Evolutionary conservation across 2,888 invertebrate species (phyloP).

Genomic region (Ischnus inquisitorius): DNA sequence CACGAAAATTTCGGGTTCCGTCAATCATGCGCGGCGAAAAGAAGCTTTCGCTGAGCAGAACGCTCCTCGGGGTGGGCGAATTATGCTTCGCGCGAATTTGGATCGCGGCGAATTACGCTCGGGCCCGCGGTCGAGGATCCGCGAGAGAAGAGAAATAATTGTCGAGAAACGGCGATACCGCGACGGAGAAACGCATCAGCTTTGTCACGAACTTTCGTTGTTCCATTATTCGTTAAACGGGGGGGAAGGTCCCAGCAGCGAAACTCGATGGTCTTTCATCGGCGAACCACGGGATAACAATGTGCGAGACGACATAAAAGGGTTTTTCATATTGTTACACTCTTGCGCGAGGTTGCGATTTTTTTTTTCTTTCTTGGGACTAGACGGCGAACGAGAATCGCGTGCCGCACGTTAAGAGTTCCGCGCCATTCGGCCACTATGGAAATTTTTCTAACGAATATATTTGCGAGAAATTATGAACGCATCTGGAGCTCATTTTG

Average conservation of each 20-base stretch:
- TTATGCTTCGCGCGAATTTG: conserved; percentile 30
- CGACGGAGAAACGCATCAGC: neutral
- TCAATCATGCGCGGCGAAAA: conserved; percentile 39
- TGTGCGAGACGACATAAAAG: neutral
- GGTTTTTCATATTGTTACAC: neutral
- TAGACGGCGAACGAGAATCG: neutral
- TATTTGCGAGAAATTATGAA: too few relatives aligned
- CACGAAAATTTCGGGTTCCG: conserved; percentile 31
- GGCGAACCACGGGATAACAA: neutral
- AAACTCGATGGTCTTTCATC: conserved; percentile 8
- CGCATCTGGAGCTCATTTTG: too few relatives aligned
- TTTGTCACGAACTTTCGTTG: neutral
- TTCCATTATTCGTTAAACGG: neutral
- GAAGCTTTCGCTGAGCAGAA: neutral
- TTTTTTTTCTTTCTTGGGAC: neutral
- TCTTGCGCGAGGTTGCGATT: neutral
- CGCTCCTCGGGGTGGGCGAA: neutral
- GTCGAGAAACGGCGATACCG: neutral
- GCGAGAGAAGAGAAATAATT: neutral
- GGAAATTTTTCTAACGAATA: too few relatives aligned
- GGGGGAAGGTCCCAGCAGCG: neutral
- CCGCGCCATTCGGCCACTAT: neutral
- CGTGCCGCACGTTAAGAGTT: neutral
- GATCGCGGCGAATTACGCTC: neutral
- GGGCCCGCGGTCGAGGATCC: neutral